Evolutionary conservation across 2,888 invertebrate genomes (phyloP), one percentile per base, ranked within the genome.

Genomic region (Dione juno): DNA sequence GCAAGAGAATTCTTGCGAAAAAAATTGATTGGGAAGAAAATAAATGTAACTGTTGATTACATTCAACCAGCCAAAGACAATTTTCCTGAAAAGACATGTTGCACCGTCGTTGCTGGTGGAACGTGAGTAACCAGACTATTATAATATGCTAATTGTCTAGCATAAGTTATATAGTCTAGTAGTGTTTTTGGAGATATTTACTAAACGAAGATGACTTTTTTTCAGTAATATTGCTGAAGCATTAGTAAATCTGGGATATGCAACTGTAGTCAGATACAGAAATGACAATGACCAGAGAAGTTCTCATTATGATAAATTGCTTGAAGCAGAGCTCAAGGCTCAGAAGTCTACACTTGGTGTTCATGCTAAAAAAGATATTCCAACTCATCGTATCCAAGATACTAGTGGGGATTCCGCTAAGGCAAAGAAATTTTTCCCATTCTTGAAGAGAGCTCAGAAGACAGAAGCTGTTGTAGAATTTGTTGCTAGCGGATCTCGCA

Each of bases 271-370:
- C 0, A 95, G 97, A 72, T 98, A 99, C 84, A 95, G 98, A 69
- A 97, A 97, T 82, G 99, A 99, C 84, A 99, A 99, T 84, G 99
- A 99, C 85, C 98, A 98, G 87, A 95, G 99, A 72, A 98, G 99
- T 57, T 96, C 97, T 0, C 96, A 96, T 76, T 99, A 99, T 84
- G 99, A 99, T 87, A 96, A 97, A 73, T 93, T 99, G 35, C 92
- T 98, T 70, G 96, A 97, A 70, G 99, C 99, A 0, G 99, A 99
- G 90, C 95, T 95, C 37, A 98, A 98, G 84, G 99, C 99, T 0
- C 94, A 95, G 75, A 99, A 99, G 89, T 96, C 96, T 11, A 94
- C 94, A 9, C 75, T 90, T 28, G 98, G 98, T 35, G 88, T 98
- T 66, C 97, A 98, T 82, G 96, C 96, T 40, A 98, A 97, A 88